These are phyloP conservation scores for Meriones unguiculatus DNA, from an alignment of 2,113 vertebrate genomes.

Conservation along the genomic window DNA sequence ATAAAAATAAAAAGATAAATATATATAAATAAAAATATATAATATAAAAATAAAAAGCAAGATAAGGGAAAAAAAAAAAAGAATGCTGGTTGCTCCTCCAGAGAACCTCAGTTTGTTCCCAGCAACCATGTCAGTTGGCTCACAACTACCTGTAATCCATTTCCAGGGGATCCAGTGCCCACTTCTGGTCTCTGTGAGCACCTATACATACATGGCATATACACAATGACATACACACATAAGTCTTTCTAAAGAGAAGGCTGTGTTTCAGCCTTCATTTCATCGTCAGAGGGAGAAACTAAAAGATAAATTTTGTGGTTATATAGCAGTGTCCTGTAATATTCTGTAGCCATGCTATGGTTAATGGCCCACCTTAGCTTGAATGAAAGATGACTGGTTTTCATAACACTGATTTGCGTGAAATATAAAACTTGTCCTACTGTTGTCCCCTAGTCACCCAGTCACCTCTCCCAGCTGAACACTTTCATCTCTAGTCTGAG, in stretches of 20 bases:
- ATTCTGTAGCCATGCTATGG: background rate
- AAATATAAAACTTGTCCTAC: background rate
- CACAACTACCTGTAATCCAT: background rate
- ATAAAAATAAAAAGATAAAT: too few relatives aligned
- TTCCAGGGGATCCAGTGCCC: background rate
- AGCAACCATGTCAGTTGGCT: background rate
- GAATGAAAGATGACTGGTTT: background rate
- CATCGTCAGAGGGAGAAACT: background rate
- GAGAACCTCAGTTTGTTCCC: too few relatives aligned
- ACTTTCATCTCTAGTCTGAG: background rate
- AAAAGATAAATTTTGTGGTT: background rate
- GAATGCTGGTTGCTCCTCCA: background rate
- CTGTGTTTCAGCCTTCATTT: constrained; percentile 23
- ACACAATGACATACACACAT: background rate
- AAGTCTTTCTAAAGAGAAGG: background rate
- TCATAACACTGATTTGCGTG: background rate
- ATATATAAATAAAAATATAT: too few relatives aligned
- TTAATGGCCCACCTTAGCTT: background rate
- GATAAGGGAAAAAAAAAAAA: too few relatives aligned
- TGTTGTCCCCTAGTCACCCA: background rate
- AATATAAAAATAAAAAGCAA: too few relatives aligned
- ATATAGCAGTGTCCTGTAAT: background rate
- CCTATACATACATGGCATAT: background rate
- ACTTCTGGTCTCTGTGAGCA: background rate
- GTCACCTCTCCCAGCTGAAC: background rate